Percentiles rank a stretch among this genome's conserved stretches.
phyloP scores from a whole-genome alignment of 2,113 vertebrate genomes.

The Notiomystis cincta region DNA sequence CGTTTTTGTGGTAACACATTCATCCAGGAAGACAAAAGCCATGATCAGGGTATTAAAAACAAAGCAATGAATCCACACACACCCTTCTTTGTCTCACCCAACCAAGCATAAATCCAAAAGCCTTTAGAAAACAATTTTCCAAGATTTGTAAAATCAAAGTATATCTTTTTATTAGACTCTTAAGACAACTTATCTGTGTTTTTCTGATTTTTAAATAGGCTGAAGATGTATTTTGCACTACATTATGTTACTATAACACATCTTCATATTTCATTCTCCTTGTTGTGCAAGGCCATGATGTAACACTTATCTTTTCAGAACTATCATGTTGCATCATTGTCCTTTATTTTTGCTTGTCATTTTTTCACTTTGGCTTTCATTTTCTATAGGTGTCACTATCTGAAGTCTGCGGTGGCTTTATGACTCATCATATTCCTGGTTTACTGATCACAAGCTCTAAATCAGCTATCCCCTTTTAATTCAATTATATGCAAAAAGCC shows the following conservation, averaged over 20 bases:
- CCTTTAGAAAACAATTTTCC: background rate
- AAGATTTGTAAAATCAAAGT: background rate
- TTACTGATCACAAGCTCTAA: background rate
- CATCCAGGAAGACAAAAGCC: background rate
- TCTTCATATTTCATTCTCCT: background rate
- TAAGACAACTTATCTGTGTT: background rate
- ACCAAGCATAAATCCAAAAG: fast-evolving
- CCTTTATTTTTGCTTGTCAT: background rate
- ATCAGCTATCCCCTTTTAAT: background rate
- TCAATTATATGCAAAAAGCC: background rate
- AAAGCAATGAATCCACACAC: fast-evolving
- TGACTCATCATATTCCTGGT: background rate
- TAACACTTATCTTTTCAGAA: background rate
- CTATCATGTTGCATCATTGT: background rate
- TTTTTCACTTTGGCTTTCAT: background rate
- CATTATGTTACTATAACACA: background rate
- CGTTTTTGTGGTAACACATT: slow-evolving; percentile 31
- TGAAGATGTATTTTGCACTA: background rate
- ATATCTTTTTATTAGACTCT: background rate
- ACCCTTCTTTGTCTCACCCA: background rate
- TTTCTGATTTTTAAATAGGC: background rate
- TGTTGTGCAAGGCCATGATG: background rate
- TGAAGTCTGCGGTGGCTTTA: background rate
- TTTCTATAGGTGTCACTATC: background rate
- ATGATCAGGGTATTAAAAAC: background rate